Conservation (phyloP, 1,140 invertebrate species). For the Hylaeus volcanicus region DNA sequence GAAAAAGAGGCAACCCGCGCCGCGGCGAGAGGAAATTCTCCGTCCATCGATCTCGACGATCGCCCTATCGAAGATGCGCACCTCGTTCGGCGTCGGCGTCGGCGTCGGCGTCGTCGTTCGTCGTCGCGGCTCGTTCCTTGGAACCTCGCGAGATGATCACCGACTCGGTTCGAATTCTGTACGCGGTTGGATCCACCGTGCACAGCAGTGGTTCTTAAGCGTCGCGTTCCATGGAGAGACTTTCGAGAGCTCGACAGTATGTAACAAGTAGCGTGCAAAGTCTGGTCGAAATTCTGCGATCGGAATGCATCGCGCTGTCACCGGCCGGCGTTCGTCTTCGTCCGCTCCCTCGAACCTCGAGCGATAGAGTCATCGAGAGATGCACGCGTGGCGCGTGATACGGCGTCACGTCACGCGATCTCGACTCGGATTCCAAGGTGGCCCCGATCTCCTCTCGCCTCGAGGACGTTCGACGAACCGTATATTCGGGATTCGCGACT, state of each 20-base stretch:
- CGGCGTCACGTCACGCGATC: conserved; percentile 17
- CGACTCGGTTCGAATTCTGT: too few relatives aligned
- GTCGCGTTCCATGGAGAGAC: too few relatives aligned
- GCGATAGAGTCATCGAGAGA: background rate
- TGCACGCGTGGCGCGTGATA: background rate
- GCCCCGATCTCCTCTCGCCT: background rate
- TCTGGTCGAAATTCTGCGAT: background rate
- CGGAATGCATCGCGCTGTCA: too few relatives aligned
- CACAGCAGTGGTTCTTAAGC: too few relatives aligned
- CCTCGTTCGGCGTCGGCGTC: background rate
- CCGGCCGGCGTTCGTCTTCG: background rate
- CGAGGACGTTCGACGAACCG: conserved; percentile 2
- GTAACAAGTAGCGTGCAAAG: too few relatives aligned
- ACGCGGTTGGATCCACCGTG: too few relatives aligned
- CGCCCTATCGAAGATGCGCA: background rate
- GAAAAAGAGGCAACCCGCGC: background rate
- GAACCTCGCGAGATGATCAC: too few relatives aligned
- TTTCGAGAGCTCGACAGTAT: too few relatives aligned
- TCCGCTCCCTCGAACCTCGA: background rate
- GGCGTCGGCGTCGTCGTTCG: too few relatives aligned
- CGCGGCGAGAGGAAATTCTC: background rate
- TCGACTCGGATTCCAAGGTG: background rate
- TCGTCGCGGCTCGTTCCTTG: too few relatives aligned
- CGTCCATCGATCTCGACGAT: conserved; percentile 1
- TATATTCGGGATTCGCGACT: background rate